These are phyloP conservation scores for Zaprionus obscuricornis DNA, from an alignment of 2,888 invertebrate species.

Conservation along the genomic window DNA sequence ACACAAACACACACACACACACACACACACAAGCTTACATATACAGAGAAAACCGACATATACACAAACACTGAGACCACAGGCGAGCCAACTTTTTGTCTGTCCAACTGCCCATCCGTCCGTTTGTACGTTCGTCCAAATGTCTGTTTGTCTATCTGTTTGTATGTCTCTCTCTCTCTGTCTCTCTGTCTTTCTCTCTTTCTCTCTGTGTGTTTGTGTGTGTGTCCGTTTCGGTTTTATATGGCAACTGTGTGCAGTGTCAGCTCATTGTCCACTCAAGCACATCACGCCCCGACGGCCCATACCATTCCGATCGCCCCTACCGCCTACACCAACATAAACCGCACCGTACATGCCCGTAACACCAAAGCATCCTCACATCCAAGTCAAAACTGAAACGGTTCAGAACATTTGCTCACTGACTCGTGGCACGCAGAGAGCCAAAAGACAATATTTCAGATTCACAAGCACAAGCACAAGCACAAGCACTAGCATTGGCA, in stretches of 20 bases:
- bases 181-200: not conserved
- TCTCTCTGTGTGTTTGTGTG: conserved; percentile 13
- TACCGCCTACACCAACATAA: not conserved
- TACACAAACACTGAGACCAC: too few relatives aligned
- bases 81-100: conserved; percentile 33
- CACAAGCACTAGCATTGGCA: too few relatives aligned
- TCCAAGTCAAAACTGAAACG: too few relatives aligned
- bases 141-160: conserved; percentile 20
- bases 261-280: conserved; percentile 60
- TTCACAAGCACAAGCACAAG: too few relatives aligned
- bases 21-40: not conserved
- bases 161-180: conserved; percentile 21
- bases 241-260: conserved; percentile 72
- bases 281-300: not conserved
- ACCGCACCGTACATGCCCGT: not conserved
- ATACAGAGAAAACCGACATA: too few relatives aligned
- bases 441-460: conserved; percentile 72
- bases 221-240: conserved; percentile 65
- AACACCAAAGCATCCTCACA: too few relatives aligned
- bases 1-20: conserved; percentile 1
- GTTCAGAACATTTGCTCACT: conserved; percentile 43
- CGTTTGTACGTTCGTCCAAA: conserved; percentile 2
- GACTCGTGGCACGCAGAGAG: conserved; percentile 43
- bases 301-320: too few relatives aligned
- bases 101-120: conserved; percentile 1